Evolutionary conservation across 1,140 invertebrate species (phyloP), one percentile per base, ranked within the genome.

Genomic region (Leptopilina boulardi): DNA sequence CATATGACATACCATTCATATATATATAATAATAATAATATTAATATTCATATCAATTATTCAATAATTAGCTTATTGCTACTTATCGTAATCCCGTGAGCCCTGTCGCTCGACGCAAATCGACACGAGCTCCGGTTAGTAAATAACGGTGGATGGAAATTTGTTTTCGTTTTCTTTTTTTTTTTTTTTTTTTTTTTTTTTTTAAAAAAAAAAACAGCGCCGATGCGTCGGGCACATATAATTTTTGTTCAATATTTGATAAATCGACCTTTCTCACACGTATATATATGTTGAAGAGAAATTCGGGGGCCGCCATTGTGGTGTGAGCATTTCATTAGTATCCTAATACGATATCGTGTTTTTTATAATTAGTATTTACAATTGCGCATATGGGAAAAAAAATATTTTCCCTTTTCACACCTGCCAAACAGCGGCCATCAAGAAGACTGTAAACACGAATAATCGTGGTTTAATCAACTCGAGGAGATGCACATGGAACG

Each of bases 1-100:
- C 87, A 89, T 89, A 89, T 83, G 86, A 87, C 84, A 87, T 88
- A 87, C 84, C 88, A 89, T 89, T 80, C 85, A 89, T 88, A 82
- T 87, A 85, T 79, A 78, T 89, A 87, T 86, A 38, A 38, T 38
- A 38, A 6, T 38, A 38, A 8, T 38, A 38, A 87, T 86, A 87
- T 87, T 86, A 83, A 80, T 88, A 86, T 80, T 75, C 80, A 80
- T 80, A 80, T 81, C 77, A 80, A 83, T 83, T 83, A 80, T 75
- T 76, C 78, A 85, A 82, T 87, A 84, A 84, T n/a, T 84, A 80
- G 77, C 74, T 85, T 88, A 87, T 80, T 75, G 59, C 71, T 84
- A 87, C 84, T 87, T 84, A 85, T 86, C 80, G 82, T 84, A 86
- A 86, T 81, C 81, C 74, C 75, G 70, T 30, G 75, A 56, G 51